Base-by-base conservation (phyloP, 2,888 invertebrate genomes). In the Epinotia demarniana region DNA sequence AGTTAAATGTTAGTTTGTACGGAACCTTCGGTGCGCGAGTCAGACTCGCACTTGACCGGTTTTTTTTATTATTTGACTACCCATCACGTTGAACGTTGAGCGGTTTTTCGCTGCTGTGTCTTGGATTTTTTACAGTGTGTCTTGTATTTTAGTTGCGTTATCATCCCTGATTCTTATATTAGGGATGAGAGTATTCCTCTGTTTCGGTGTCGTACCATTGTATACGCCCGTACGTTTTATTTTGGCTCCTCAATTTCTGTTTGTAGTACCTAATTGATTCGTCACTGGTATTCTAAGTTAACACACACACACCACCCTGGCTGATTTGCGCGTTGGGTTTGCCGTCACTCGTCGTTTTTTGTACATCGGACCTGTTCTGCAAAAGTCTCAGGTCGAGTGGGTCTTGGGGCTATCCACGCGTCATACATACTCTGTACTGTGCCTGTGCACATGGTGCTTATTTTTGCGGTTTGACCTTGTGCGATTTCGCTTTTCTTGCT, bases 21-120 rank as follows among this genome's bases (percentile, higher is more conserved):
- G n/a, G n/a, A n/a, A n/a, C n/a, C n/a, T n/a, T n/a, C n/a, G n/a
- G n/a, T n/a, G n/a, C n/a, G n/a, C n/a, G n/a, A n/a, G n/a, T n/a
- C n/a, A n/a, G n/a, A n/a, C n/a, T n/a, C n/a, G n/a, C n/a, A n/a
- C n/a, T n/a, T n/a, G n/a, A n/a, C n/a, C n/a, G n/a, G n/a, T n/a
- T n/a, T n/a, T n/a, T n/a, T n/a, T n/a, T n/a, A n/a, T 27, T 27
- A 27, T 27, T 27, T 27, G 43, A 11, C 43, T 43, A 43, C 71
- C 66, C 13, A 46, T 61, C 67, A 77, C 67, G 62, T 77, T 77
- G 18, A 75, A 75, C 58, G 77, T 75, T 73, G 73, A 77, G 75
- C 71, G 73, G 73, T 77, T 77, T 23, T 73, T 76, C n/a, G 75
- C 77, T 68, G 76, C 77, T 73, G 75, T 73, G 73, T 76, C 74